phyloP scores from a whole-genome alignment of 2,113 vertebrate genomes.

The Corythaixoides concolor region DNA sequence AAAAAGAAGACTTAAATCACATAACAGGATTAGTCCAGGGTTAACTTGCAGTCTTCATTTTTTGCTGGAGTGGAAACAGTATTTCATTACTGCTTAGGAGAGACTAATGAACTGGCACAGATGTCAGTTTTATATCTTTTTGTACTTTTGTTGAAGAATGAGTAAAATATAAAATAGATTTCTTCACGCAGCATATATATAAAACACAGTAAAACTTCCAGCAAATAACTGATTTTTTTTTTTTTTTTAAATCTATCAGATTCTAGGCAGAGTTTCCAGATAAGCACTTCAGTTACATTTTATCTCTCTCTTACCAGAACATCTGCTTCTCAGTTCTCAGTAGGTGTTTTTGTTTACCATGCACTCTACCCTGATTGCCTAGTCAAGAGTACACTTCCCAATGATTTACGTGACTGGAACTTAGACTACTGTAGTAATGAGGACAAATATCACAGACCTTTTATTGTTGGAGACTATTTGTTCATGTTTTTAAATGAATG shows the following conservation, averaged over 20 bases:
- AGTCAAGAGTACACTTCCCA: not conserved
- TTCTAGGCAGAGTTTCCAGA: not conserved
- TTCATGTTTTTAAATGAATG: not conserved
- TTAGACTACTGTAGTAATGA: not conserved
- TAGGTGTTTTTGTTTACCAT: conserved; percentile 5
- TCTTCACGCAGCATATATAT: not conserved
- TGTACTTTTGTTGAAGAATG: not conserved
- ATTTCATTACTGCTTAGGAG: not conserved
- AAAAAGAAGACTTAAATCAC: not conserved
- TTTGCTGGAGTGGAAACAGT: not conserved
- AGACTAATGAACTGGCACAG: not conserved
- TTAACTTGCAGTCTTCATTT: not conserved
- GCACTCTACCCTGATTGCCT: not conserved
- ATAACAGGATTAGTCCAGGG: not conserved
- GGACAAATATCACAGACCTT: not conserved
- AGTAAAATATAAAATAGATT: not conserved
- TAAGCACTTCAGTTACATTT: not conserved
- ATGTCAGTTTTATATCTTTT: not conserved
- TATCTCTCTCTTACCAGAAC: not conserved
- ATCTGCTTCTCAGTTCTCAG: not conserved
- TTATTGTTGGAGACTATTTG: not conserved
- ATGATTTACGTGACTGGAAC: not conserved
- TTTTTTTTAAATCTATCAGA: not conserved
- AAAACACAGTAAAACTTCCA: not conserved
- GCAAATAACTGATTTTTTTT: not conserved